Base-by-base conservation (phyloP, 2,797 vertebrate genomes). In the Pyrocephalus nanus region DNA sequence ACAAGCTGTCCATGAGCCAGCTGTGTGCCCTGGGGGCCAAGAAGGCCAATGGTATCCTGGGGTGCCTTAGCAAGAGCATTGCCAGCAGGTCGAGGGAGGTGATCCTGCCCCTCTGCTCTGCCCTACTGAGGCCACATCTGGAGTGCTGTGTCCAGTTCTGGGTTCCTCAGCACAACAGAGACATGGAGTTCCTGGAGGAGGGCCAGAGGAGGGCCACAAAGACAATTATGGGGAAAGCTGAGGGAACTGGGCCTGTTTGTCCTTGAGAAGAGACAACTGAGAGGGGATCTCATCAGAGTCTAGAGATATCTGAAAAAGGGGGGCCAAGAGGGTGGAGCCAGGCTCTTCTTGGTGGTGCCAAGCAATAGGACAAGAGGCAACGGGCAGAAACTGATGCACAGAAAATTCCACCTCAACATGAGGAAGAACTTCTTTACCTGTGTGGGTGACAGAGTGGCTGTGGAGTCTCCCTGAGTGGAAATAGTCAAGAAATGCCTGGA, bases 291-390 rank as follows among this genome's bases (percentile, higher is more conserved):
- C 40, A 65, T 15, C 3, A 53, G 14, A 47, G 11, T 51, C 65
- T 34, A 12, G 16, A 15, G 64, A 15, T 17, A 66, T 54, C 30
- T 66, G 26, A 32, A 36, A 19, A 30, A 15, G 40, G 14, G 12
- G 23, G 45, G 38, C 8, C 38, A 58, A 53, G 51, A 40, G 18
- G 21, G 15, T 30, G 50, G 19, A 70, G 20, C 23, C 50, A 76
- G 43, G 42, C 23, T 50, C 22, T 83, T 25, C 51, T 83, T 3
- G 0, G 23, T 64, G 34, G 29, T 71, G 29, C n/a, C 0, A 0
- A 19, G 15, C 38, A 77, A 47, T 2, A 19, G 9, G 17, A 65
- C 7, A 47, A 71, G 51, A 58, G 21, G 8, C 20, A 77, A 34
- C 1, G 3, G 58, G 45, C 7, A 71, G 32, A 64, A 58, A 43